Evolutionary conservation across 2,888 invertebrate species (phyloP).

Genomic region (Teleiodes luculella): DNA sequence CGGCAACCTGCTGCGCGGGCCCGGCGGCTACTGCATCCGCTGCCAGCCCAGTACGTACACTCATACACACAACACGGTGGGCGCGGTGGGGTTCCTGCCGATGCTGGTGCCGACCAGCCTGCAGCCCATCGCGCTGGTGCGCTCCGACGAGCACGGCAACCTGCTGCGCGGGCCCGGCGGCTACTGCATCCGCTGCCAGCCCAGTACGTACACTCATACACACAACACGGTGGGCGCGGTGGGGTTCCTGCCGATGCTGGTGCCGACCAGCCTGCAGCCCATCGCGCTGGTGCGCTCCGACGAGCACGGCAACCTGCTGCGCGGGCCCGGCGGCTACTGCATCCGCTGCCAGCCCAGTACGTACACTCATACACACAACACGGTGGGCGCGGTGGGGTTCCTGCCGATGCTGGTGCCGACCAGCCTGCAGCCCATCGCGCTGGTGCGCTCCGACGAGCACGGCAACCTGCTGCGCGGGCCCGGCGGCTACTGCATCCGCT

Average conservation of each 20-base stretch:
- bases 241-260: slow-evolving; percentile 89
- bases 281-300: slow-evolving; percentile 85
- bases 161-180: slow-evolving; percentile 85
- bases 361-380: too few species aligned
- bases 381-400: slow-evolving; percentile 94
- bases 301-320: slow-evolving; percentile 84
- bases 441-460: slow-evolving; percentile 84
- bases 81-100: slow-evolving; percentile 95
- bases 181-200: slow-evolving; percentile 87
- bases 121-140: slow-evolving; percentile 85
- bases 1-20: slow-evolving; percentile 85
- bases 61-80: slow-evolving; percentile 91
- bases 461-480: slow-evolving; percentile 86
- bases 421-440: slow-evolving; percentile 82
- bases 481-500: slow-evolving; percentile 87
- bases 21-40: slow-evolving; percentile 85
- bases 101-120: slow-evolving; percentile 76
- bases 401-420: slow-evolving; percentile 82
- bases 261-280: slow-evolving; percentile 81
- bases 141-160: slow-evolving; percentile 84
- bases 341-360: slow-evolving; percentile 89
- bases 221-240: slow-evolving; percentile 93
- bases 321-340: slow-evolving; percentile 86
- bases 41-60: slow-evolving; percentile 89
- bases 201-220: slow-evolving; percentile 89